Base-by-base conservation (phyloP, 2,113 vertebrate genomes). In the Vimba vimba region DNA sequence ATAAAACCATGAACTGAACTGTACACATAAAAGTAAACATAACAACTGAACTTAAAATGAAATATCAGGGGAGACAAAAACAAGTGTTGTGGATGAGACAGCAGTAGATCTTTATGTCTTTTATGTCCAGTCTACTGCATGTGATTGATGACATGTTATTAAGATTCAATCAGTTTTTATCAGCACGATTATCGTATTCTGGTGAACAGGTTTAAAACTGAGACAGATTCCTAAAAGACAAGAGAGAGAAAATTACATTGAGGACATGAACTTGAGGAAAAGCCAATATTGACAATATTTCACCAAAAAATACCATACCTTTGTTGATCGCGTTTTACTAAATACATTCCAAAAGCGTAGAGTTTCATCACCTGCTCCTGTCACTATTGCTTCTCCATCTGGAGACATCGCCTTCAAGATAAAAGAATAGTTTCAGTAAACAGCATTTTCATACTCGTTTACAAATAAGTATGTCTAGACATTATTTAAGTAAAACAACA, bases 291-390 rank as follows among this genome's bases (percentile, higher is more conserved):
- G 5, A 30, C 6, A 66, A 30, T 30, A 21, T 8, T 57, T 57
- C 8, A 21, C 6, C 2, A 19, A 80, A 85, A 84, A 21, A 50
- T n/a, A 21, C 30, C 2, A 4, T 91, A 98, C 98, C 97, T 99
- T 99, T 0, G 98, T 99, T 0, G 98, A 99, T 87, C 98, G 96
- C 30, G 97, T 99, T 93, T 99, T 99, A 92, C 98, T 99, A 89
- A 99, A 99, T 90, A 99, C 97, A 0, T 99, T 99, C 98, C 98
- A 99, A 93, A 99, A 99, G 50, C 98, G 92, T 87, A 99, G 93
- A 0, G 98, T 99, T 89, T 99, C 98, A 0, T 99, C 98, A 66
- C 98, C 98, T 3, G 98, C 98, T 64, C 98, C 98, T 0, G 98
- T 99, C 57, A 99, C 98, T 0, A 99, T 99, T 88, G 98, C 98